phyloP scores from a whole-genome alignment of 2,113 vertebrate genomes.

The Anolis sagrei region DNA sequence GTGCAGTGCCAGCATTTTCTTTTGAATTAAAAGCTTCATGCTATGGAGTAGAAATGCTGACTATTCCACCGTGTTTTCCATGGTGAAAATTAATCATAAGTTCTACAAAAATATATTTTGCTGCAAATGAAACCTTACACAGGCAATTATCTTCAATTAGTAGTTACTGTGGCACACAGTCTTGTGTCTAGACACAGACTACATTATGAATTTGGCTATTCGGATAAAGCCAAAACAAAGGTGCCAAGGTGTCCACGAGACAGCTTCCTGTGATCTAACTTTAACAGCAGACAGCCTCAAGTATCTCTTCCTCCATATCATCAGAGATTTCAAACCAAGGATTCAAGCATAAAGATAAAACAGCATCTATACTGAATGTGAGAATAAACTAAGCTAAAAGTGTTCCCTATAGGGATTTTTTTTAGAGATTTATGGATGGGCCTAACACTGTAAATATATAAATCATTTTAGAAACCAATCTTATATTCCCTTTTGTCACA shows the following conservation, averaged over 20 bases:
- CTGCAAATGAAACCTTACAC: neutral
- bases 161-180: neutral
- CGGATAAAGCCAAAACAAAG: neutral
- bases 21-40: conserved; percentile 36
- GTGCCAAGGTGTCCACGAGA: neutral
- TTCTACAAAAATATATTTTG: neutral
- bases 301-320: neutral
- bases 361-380: too few species aligned
- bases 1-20: neutral
- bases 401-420: neutral
- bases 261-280: neutral
- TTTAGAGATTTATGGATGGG: neutral
- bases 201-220: neutral
- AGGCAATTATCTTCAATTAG: neutral
- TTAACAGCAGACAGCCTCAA: neutral
- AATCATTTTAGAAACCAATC: neutral
- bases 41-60: conserved; percentile 3
- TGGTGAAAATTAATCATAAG: conserved; percentile 2
- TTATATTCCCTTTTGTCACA: neutral
- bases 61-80: neutral
- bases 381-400: neutral
- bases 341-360: neutral
- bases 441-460: neutral
- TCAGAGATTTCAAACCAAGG: neutral
- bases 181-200: too few species aligned